Conservation (phyloP, 2,113 vertebrate species). For the Vireo altiloquus region DNA sequence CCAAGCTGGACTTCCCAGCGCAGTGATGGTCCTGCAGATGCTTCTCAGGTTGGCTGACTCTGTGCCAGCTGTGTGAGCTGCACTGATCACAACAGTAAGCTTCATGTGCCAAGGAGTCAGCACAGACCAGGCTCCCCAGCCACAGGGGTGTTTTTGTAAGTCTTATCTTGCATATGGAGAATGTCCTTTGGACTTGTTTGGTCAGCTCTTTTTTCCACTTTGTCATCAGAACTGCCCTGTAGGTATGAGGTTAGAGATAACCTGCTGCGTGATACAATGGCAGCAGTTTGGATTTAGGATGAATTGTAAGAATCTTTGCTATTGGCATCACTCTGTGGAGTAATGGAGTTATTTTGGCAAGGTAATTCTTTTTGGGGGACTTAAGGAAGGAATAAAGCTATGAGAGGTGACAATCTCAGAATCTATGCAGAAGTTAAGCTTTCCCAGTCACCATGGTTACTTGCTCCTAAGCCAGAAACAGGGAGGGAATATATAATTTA, state of each 20-base stretch:
- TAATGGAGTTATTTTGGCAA: background rate
- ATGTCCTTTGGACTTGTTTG: background rate
- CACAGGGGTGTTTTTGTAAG: background rate
- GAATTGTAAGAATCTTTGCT: background rate
- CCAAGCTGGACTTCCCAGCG: background rate
- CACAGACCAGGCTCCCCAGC: background rate
- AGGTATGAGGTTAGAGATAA: background rate
- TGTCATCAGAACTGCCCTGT: background rate
- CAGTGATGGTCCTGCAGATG: background rate
- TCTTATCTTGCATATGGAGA: background rate
- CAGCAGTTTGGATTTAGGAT: background rate
- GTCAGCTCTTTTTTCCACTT: background rate
- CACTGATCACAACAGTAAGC: rapidly evolving
- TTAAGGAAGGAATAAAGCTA: background rate
- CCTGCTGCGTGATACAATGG: background rate
- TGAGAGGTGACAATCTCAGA: background rate
- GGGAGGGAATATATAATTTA: background rate
- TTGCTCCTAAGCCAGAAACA: background rate
- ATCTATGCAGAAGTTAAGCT: background rate
- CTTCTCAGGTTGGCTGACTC: rapidly evolving
- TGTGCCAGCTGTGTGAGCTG: background rate
- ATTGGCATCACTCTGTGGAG: background rate
- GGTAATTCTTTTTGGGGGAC: background rate
- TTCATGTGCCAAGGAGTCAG: background rate
- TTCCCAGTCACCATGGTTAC: slow-evolving; percentile 40